These are phyloP conservation scores for Momotus momota DNA, from an alignment of 2,797 vertebrate genomes.

Conservation along the genomic window DNA sequence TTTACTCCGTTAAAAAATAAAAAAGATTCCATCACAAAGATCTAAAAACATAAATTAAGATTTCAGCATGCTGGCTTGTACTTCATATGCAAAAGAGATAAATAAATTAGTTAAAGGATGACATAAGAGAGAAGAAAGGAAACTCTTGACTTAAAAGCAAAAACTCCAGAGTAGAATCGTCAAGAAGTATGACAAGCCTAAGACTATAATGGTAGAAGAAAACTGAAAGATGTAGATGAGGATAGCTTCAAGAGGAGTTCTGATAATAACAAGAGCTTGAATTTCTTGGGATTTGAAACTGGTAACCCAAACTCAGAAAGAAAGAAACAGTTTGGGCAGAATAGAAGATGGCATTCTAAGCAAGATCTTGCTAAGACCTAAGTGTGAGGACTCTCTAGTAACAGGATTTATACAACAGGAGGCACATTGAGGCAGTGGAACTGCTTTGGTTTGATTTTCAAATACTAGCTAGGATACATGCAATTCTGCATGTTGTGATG, in stretches of 20 bases:
- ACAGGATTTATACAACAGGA: neutral
- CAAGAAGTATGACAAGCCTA: neutral
- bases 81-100: neutral
- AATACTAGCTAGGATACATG: neutral
- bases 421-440: neutral
- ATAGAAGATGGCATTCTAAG: neutral
- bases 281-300: neutral
- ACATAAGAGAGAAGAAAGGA: neutral
- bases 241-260: neutral
- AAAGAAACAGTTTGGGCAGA: neutral
- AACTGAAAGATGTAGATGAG: neutral
- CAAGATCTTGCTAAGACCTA: neutral
- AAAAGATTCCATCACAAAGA: neutral
- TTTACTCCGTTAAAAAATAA: neutral
- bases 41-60: neutral
- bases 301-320: neutral
- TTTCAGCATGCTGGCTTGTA: neutral
- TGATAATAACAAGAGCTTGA: neutral
- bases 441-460: neutral
- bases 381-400: neutral
- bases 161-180: neutral
- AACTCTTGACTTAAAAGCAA: neutral
- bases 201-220: neutral
- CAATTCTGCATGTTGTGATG: neutral
- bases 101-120: neutral